phyloP scores from a whole-genome alignment of 2,797 vertebrate genomes.

The Cynopterus sphinx region DNA sequence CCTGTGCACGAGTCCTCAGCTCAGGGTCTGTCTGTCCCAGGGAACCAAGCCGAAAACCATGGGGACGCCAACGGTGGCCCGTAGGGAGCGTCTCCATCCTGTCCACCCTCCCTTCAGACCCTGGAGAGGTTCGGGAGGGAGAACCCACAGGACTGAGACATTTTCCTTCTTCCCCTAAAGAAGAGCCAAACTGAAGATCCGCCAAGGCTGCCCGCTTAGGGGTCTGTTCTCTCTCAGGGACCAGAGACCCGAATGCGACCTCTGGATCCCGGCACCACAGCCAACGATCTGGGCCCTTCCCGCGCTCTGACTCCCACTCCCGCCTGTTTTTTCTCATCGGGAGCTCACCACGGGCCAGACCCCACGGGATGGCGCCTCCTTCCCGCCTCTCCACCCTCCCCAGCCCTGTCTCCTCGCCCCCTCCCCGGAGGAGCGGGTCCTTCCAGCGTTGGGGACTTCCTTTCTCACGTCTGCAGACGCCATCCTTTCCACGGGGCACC shows the following conservation, averaged over 20 bases:
- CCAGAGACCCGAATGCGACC: accelerated
- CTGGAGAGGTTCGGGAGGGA: background rate
- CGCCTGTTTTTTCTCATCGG: background rate
- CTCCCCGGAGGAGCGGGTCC: background rate
- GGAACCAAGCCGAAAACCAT: background rate
- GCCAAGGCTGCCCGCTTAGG: background rate
- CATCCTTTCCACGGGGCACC: background rate
- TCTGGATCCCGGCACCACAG: accelerated
- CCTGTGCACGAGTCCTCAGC: background rate
- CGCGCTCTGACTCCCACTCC: accelerated
- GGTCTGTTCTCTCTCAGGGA: background rate
- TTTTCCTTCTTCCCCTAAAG: background rate
- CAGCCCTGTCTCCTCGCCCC: background rate
- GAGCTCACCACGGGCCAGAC: background rate
- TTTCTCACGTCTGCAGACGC: background rate
- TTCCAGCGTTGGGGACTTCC: no score
- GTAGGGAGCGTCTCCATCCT: no score
- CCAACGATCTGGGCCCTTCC: background rate
- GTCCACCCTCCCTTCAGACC: background rate
- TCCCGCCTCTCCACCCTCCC: background rate
- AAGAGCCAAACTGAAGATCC: no score
- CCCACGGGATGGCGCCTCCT: background rate
- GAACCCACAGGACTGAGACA: background rate
- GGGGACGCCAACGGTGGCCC: background rate
- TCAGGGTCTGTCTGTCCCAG: background rate